Evolutionary conservation across 2,888 invertebrate genomes (phyloP).

Genomic region (Dioctria linearis): DNA sequence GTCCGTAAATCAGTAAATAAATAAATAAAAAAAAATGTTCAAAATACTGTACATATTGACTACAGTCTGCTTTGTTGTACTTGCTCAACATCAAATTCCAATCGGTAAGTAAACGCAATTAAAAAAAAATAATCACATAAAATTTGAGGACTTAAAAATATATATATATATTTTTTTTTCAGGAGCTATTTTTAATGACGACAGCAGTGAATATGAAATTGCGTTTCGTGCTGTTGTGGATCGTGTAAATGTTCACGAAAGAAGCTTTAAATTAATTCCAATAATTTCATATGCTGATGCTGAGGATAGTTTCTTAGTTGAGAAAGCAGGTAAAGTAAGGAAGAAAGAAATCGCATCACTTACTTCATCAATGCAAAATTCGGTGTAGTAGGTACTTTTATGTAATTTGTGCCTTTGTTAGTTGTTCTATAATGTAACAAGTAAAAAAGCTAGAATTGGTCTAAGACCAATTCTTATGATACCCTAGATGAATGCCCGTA

Average conservation of each 20-base stretch:
- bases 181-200: constrained; percentile 73
- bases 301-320: constrained; percentile 68
- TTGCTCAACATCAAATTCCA: constrained; percentile 22
- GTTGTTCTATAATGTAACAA: too few species aligned
- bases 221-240: constrained; percentile 75
- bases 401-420: too few species aligned
- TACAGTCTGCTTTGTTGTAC: not conserved
- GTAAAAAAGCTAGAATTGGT: too few species aligned
- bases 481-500: too few species aligned
- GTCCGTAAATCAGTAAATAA: constrained; percentile 1
- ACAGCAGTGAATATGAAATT: constrained; percentile 74
- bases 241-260: constrained; percentile 70
- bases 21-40: constrained; percentile 7
- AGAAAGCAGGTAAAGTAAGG: constrained; percentile 65
- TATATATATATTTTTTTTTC: not conserved
- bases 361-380: too few species aligned
- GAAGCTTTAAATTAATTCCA: constrained; percentile 66
- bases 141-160: not conserved
- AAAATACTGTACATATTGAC: not conserved
- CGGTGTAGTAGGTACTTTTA: not conserved
- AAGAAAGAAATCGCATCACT: too few species aligned
- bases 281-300: constrained; percentile 65
- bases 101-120: constrained; percentile 1
- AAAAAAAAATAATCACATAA: not conserved
- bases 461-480: too few species aligned